Base-by-base conservation (phyloP, 2,888 invertebrate genomes). In the Epirrhoe tristata region DNA sequence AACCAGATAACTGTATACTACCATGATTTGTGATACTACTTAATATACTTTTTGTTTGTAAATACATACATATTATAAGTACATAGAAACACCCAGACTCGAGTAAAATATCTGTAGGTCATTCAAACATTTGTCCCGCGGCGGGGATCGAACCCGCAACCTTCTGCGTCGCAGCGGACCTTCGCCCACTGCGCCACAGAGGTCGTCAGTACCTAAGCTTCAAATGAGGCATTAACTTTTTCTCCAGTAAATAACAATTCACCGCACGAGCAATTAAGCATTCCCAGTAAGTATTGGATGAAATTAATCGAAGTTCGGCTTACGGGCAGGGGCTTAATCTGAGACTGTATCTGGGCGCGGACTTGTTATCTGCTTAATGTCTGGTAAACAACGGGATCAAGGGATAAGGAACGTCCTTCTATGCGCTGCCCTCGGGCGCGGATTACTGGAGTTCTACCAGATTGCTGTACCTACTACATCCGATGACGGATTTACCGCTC, bases 301-400 rank as follows among this genome's bases (percentile, higher is more conserved):
- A 92, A 92, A 93, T 93, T 92, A 93, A 92, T 93, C 93, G 93
- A 93, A 93, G 89, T 90, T 87, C 83, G 91, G 93, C 90, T 93
- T 93, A 93, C 86, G 85, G 85, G 85, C 84, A 88, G 84, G 84
- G 87, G 90, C 86, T 88, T 93, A 93, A 92, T 93, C 92, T 92
- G 88, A 87, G 88, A 87, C 86, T 87, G 88, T 91, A 92, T 93
- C 91, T 84, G 89, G 87, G 90, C 91, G 91, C 86, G 90, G 93
- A 93, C 89, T 93, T 91, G 93, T 92, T 93, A 94, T 94, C 94
- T 93, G 94, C 89, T 94, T 93, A 94, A 94, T 93, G 94, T 93
- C 93, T 94, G 94, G 93, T 94, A 93, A 93, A 93, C 93, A 94
- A 93, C 92, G 85, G 93, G 93, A 93, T 93, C 92, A 93, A 93